Evolutionary conservation across 2,888 invertebrate species (phyloP).

Genomic region (Scotopteryx bipunctaria): DNA sequence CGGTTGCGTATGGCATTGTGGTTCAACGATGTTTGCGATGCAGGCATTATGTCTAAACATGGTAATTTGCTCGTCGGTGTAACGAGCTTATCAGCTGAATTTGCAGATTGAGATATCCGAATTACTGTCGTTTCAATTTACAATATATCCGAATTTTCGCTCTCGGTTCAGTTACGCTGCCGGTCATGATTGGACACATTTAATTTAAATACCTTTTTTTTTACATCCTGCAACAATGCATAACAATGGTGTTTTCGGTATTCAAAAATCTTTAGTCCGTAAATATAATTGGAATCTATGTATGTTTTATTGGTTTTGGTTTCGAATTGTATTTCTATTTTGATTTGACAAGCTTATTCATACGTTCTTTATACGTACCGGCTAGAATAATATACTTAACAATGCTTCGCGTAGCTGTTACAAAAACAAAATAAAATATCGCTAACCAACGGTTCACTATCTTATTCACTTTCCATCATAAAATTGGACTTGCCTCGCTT

Average conservation of each 20-base stretch:
- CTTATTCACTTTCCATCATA: slow-evolving; percentile 2
- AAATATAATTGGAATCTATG: too few relatives aligned
- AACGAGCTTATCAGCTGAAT: slow-evolving; percentile 6
- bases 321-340: too few relatives aligned
- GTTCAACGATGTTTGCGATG: slow-evolving; percentile 12
- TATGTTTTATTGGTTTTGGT: too few relatives aligned
- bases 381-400: too few relatives aligned
- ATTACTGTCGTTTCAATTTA: slow-evolving; percentile 5
- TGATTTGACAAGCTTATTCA: too few relatives aligned
- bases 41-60: slow-evolving; percentile 4
- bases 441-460: background rate
- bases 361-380: too few relatives aligned
- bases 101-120: slow-evolving; percentile 2
- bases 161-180: background rate
- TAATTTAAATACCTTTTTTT: too few relatives aligned
- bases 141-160: background rate
- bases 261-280: too few relatives aligned
- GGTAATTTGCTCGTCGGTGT: background rate
- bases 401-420: background rate
- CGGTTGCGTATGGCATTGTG: slow-evolving; percentile 20
- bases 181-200: background rate
- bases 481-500: background rate
- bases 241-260: too few relatives aligned
- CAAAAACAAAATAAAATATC: background rate
- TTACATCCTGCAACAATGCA: too few relatives aligned